Evolutionary conservation across 2,888 invertebrate species (phyloP), one percentile per base, ranked within the genome.

Genomic region (Lamproptera curius): DNA sequence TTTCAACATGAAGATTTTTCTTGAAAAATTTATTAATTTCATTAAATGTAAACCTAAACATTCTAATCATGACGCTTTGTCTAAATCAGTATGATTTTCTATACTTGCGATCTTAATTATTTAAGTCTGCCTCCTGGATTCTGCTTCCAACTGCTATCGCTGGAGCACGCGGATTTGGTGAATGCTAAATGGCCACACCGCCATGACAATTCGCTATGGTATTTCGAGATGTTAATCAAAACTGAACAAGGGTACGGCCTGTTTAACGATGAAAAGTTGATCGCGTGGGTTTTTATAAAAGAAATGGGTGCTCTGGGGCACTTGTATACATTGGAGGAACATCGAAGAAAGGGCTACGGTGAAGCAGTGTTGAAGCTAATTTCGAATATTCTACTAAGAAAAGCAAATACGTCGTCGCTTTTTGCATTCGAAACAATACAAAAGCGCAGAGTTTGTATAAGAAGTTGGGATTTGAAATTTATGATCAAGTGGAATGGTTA

Each of bases 151-250:
- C 53, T 51, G 0, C 50, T 77, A 11, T 58, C 64, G 13, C 47
- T 53, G 1, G 60, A 78, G 13, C 49, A 70, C 26, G 37, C 68
- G 0, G 58, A 65, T 0, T 34, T 70, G 1, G 51, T 77, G 1
- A 62, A 79, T 51, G 53, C 59, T 0, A 61, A 56, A 1, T 79
- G 78, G 79, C 72, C 73, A 1, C 72, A 73, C 36, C 62, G 63
- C 14, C 71, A 67, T 42, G 55, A 61, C 0, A 55, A 59, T 0
- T 75, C 77, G 0, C 4, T 53, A 0, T 55, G 57, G 53, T 54
- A 57, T 36, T 59, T 61, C 42, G 31, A 54, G n/a, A 16, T 56
- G 1, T 35, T 65, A 1, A 54, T 58, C 4, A 45, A 51, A 39
- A 49, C 56, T 2, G 52, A 60, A n/a, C 26, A 50, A 11, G 62